A percentile compares a stretch with the other conserved stretches of the same genome.
phyloP scores from a whole-genome alignment of 2,113 vertebrate species.

The Porphyrio hochstetteri region DNA sequence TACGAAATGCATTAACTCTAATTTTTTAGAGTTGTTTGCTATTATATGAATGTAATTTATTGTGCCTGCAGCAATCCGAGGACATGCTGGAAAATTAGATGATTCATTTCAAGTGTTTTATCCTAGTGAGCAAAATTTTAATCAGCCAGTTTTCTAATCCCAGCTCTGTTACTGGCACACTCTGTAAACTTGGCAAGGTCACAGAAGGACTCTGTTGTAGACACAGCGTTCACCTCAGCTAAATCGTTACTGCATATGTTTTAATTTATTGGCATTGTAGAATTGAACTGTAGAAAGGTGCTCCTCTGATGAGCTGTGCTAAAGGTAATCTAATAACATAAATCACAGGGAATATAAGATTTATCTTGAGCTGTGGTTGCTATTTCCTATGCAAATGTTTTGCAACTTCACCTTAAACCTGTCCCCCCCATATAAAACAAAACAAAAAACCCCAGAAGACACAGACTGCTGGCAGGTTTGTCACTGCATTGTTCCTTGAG shows the following conservation, averaged over 20 bases:
- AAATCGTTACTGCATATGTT: conserved; percentile 3
- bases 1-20: conserved; percentile 4
- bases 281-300: neutral
- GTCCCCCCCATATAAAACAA: neutral
- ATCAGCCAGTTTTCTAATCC: conserved; percentile 65
- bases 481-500: neutral
- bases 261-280: neutral
- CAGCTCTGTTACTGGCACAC: conserved; percentile 62
- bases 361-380: neutral
- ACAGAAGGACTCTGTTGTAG: conserved; percentile 43
- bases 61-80: conserved; percentile 54
- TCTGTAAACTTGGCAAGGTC: conserved; percentile 68
- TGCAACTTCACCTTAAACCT: neutral
- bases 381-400: neutral
- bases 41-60: conserved; percentile 63
- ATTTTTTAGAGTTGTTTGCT: conserved; percentile 59
- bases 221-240: conserved; percentile 4
- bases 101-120: conserved; percentile 75
- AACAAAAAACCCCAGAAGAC: neutral
- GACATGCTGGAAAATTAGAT: conserved; percentile 68
- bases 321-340: neutral
- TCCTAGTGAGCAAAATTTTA: conserved; percentile 74
- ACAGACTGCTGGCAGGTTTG: neutral
- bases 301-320: neutral
- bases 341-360: neutral